These are phyloP conservation scores for Leptinotarsa rubiginosa DNA, from an alignment of 2,888 invertebrate species.

Conservation along the genomic window DNA sequence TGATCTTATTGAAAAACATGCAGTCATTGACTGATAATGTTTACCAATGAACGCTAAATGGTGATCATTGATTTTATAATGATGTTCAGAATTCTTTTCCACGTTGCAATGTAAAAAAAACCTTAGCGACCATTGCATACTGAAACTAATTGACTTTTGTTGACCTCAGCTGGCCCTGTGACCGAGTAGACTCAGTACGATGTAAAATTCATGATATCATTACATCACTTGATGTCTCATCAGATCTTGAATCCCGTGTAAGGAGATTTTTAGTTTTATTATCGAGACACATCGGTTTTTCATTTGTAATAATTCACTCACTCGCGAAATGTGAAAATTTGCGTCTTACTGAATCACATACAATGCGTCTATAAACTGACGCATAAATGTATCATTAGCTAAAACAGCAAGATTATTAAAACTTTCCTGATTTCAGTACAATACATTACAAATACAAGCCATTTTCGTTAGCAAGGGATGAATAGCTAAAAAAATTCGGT, in stretches of 20 bases:
- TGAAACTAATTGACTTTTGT: slow-evolving; percentile 48
- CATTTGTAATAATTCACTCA: too few species aligned
- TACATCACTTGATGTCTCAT: slow-evolving; percentile 2
- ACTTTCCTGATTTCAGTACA: too few species aligned
- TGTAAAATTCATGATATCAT: slow-evolving; percentile 4
- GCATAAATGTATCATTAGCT: too few species aligned
- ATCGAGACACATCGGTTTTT: not conserved
- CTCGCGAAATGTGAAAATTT: too few species aligned
- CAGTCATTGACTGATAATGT: slow-evolving; percentile 2
- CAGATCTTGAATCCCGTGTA: not conserved
- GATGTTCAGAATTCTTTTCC: slow-evolving; percentile 23
- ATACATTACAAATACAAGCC: too few species aligned
- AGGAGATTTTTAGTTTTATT: not conserved
- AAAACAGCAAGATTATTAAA: too few species aligned
- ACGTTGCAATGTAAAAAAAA: slow-evolving; percentile 45
- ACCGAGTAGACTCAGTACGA: slow-evolving; percentile 43
- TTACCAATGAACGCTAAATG: slow-evolving; percentile 4
- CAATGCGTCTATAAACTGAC: too few species aligned
- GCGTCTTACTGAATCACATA: too few species aligned
- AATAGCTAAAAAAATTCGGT: too few species aligned
- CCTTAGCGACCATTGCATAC: slow-evolving; percentile 43
- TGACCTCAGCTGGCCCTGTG: slow-evolving; percentile 49
- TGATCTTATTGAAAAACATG: not conserved
- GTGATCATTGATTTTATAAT: slow-evolving; percentile 27
- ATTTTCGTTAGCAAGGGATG: too few species aligned